Base-by-base conservation (phyloP, 53 echinoderm and acorn worm genomes). In the Antedon mediterranea region DNA sequence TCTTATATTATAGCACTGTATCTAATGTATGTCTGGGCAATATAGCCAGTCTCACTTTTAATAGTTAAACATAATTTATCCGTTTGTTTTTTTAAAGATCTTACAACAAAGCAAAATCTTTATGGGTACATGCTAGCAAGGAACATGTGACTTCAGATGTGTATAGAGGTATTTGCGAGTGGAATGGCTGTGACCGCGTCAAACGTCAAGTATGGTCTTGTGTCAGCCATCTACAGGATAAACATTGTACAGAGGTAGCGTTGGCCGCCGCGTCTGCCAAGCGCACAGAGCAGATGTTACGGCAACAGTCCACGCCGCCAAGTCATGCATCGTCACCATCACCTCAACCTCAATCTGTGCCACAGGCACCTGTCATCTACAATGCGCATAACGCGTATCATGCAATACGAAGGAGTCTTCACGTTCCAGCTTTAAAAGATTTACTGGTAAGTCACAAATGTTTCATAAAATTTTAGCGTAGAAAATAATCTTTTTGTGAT, bases 361-460 rank as follows among this genome's bases (percentile, higher is more conserved):
- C 77, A 3, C 80, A 86, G 18, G 84, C 87, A 32, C 98, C 98
- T 20, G 84, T 98, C 33, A 81, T 98, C 29, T 98, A 98, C 83
- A 98, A 92, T 80, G 98, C 98, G 28, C 98, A 98, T 43, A 98
- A 90, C 43, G 98, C 98, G 26, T 98, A 89, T 43, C 98, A 98
- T 83, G 98, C 98, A 71, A 98, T 98, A 73, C 85, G 92, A 4
- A 81, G 98, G 41, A 98, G 98, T 83, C 90, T 98, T 0, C 71
- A 84, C 34, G 72, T 86, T 0, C 98, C 98, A 13, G 83, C 92
- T 14, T 83, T 98, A 72, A 89, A 92, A 57, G 98, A 98, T 77
- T 82, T 98, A 23, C 72, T 98, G 98, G 98, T 98, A 86, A 72
- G 95, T 81, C 1, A 11, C 33, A 32, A n/a, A n/a, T n/a, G n/a